These are phyloP conservation scores for Melieria picta DNA, from an alignment of 2,888 invertebrate species.

Conservation along the genomic window DNA sequence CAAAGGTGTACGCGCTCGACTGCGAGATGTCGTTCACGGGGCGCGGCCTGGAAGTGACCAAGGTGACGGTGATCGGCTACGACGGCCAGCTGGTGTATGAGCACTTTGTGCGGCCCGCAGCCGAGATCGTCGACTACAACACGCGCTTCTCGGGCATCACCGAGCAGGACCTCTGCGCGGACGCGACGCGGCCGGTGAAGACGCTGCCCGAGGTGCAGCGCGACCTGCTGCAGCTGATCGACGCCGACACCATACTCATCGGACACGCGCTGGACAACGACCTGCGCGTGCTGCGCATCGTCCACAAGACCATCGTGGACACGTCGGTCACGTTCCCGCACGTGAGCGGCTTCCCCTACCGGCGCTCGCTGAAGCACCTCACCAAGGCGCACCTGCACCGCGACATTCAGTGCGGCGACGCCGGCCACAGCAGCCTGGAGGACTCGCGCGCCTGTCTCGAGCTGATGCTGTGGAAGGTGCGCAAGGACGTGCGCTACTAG, in stretches of 20 bases:
- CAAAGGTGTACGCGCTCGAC: constrained; percentile 82
- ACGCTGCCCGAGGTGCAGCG: constrained; percentile 83
- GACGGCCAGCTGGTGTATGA: constrained; percentile 84
- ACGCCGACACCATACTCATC: constrained; percentile 86
- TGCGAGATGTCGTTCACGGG: constrained; percentile 98
- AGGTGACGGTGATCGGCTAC: constrained; percentile 83
- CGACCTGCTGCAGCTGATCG: constrained; percentile 83
- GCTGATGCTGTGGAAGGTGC: constrained; percentile 82
- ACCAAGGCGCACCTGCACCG: constrained; percentile 77
- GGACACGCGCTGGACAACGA: constrained; percentile 97
- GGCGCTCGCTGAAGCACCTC: constrained; percentile 83
- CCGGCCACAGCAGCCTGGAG: constrained; percentile 91
- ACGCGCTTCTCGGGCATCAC: constrained; percentile 95
- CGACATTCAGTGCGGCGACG: constrained; percentile 79
- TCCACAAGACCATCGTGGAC: constrained; percentile 88
- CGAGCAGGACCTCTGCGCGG: constrained; percentile 69
- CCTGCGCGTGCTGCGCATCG: constrained; percentile 83
- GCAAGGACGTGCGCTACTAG: constrained; percentile 19
- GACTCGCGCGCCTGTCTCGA: constrained; percentile 93
- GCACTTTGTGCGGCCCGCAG: constrained; percentile 83
- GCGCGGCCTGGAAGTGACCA: constrained; percentile 84
- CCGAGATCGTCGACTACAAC: constrained; percentile 90
- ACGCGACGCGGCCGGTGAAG: constrained; percentile 72
- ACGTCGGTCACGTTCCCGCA: constrained; percentile 92
- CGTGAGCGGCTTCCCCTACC: constrained; percentile 81